phyloP scores from a whole-genome alignment of 2,797 vertebrate genomes.

The Muscicapa striata region DNA sequence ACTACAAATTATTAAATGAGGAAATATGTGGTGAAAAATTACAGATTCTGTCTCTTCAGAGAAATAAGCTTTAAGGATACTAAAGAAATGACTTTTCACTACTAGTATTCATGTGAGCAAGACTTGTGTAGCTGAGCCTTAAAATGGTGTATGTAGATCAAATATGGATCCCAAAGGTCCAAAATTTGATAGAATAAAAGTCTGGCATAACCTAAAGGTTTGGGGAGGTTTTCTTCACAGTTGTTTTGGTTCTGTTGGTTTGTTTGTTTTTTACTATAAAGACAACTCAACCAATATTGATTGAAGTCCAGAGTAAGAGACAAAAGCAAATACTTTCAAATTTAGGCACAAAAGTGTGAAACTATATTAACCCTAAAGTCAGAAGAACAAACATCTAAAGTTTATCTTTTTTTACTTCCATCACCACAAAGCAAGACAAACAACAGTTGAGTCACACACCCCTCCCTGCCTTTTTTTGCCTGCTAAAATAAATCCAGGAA shows the following conservation, averaged over 20 bases:
- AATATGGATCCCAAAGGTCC: neutral
- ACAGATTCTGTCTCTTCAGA: neutral
- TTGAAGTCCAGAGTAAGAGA: neutral
- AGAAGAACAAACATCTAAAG: neutral
- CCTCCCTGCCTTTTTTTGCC: neutral
- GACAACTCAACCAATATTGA: neutral
- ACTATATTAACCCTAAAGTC: neutral
- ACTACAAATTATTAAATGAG: rapidly evolving
- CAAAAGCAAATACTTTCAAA: neutral
- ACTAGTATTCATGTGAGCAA: neutral
- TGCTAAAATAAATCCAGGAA: constrained; percentile 1
- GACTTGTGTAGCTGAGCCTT: neutral
- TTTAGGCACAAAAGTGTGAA: neutral
- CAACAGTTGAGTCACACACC: neutral
- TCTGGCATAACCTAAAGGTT: neutral
- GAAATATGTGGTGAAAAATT: neutral
- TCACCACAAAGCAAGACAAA: neutral
- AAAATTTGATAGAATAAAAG: neutral
- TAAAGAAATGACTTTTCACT: neutral
- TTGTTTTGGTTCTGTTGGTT: rapidly evolving
- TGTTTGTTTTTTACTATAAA: neutral
- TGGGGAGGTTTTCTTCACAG: neutral
- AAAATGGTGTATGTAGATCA: neutral
- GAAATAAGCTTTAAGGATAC: neutral
- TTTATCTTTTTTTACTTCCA: neutral